Percentiles rank a stretch among this genome's conserved stretches.
Evolutionary conservation across 1,140 invertebrate species (phyloP).

Genomic region (Agrypnia vestita): DNA sequence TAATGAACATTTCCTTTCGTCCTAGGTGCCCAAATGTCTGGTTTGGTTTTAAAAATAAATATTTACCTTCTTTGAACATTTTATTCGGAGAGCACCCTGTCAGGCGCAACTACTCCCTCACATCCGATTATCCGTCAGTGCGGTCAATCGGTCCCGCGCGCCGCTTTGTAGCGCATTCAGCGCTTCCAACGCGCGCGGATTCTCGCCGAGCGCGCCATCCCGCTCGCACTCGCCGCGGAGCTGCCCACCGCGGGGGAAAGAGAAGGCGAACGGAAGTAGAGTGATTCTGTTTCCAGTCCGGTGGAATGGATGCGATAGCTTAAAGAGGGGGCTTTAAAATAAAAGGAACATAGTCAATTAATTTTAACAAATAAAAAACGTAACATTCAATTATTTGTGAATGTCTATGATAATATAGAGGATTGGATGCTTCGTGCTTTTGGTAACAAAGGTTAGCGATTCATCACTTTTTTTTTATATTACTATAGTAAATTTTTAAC

Average conservation of each 20-base stretch:
- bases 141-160: slow-evolving; percentile 34
- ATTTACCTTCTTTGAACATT: too few species aligned
- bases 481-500: too few species aligned
- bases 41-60: too few species aligned
- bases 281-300: slow-evolving; percentile 51
- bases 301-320: slow-evolving; percentile 37
- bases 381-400: too few species aligned
- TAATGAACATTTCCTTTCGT: too few species aligned
- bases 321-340: slow-evolving; percentile 14
- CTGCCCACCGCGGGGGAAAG: neutral
- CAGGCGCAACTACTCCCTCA: neutral
- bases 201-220: neutral
- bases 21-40: too few species aligned
- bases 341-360: slow-evolving; percentile 7
- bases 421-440: too few species aligned
- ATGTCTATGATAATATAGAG: too few species aligned
- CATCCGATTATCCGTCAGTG: slow-evolving; percentile 38
- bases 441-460: too few species aligned
- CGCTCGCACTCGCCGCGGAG: neutral
- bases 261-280: slow-evolving; percentile 52
- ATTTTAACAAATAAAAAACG: too few species aligned
- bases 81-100: neutral
- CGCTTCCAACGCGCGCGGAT: neutral
- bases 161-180: slow-evolving; percentile 30
- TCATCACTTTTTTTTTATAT: too few species aligned